Evolutionary conservation across 2,113 vertebrate species (phyloP).

Genomic region (Grus americana): DNA sequence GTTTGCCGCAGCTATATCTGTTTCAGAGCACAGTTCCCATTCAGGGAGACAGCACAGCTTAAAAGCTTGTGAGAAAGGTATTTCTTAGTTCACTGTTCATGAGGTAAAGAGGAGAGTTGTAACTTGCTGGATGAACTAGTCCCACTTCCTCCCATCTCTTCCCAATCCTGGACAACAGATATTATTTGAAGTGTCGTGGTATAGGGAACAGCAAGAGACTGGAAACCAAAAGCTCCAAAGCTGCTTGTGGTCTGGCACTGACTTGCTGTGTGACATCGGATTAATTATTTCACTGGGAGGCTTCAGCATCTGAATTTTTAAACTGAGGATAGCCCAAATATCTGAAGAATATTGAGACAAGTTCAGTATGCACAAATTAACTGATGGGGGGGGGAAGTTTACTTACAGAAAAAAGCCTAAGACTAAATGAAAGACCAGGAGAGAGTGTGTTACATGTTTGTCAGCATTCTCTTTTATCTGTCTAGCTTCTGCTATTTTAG

Average conservation of each 20-base stretch:
- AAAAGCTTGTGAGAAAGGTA: not conserved
- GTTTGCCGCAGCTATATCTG: not conserved
- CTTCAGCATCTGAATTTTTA: not conserved
- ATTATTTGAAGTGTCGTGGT: not conserved
- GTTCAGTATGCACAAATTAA: not conserved
- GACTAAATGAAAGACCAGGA: not conserved
- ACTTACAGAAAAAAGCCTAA: not conserved
- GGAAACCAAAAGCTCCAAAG: not conserved
- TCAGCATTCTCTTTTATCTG: slow-evolving; percentile 30
- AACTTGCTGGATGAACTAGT: not conserved
- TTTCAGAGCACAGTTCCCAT: not conserved
- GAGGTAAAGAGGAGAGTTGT: not conserved
- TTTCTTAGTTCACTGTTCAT: not conserved
- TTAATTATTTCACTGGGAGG: not conserved
- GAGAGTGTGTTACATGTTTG: not conserved
- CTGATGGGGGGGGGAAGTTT: not conserved
- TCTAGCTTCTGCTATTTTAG: not conserved
- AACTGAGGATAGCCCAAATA: not conserved
- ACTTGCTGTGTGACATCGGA: not conserved
- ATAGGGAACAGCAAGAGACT: not conserved
- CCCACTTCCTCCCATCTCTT: not conserved
- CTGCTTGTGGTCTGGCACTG: not conserved
- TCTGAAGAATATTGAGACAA: not conserved
- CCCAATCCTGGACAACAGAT: not conserved
- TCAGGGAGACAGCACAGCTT: not conserved